Conservation (phyloP, 1,140 invertebrate genomes). For the Geopemphigus sp. region DNA sequence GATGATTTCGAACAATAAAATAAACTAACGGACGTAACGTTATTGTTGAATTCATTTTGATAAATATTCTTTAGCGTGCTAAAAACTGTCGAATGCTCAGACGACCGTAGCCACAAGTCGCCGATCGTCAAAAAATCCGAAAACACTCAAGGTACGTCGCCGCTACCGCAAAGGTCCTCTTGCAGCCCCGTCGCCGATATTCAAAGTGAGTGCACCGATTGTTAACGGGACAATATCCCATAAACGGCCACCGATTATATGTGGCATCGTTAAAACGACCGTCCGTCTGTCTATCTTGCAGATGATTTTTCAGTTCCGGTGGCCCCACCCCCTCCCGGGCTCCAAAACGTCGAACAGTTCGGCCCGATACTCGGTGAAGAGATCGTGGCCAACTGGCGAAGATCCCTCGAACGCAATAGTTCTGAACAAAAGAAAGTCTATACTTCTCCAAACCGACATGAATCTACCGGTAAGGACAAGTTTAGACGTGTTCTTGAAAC, state of each 20-base stretch:
- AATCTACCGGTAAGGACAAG: slow-evolving; percentile 39
- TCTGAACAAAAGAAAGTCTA: slow-evolving; percentile 44
- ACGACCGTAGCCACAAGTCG: slow-evolving; percentile 36
- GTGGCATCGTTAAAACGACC: slow-evolving; percentile 51
- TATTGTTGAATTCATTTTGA: slow-evolving; percentile 7
- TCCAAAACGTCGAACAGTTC: slow-evolving; percentile 70
- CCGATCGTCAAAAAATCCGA: slow-evolving; percentile 35
- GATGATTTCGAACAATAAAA: slow-evolving; percentile 33
- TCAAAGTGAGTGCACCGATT: slow-evolving; percentile 47
- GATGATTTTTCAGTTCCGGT: slow-evolving; percentile 49
- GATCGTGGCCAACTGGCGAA: slow-evolving; percentile 74
- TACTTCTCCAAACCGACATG: slow-evolving; percentile 46
- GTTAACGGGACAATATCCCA: not conserved
- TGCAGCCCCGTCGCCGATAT: slow-evolving; percentile 46
- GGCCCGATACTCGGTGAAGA: slow-evolving; percentile 72
- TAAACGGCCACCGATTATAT: slow-evolving; percentile 1
- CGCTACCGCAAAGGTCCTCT: slow-evolving; percentile 43
- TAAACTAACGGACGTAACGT: not conserved
- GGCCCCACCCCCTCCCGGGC: slow-evolving; percentile 56
- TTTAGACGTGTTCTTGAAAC: slow-evolving; percentile 33
- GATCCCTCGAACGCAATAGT: slow-evolving; percentile 64
- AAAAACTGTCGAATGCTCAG: slow-evolving; percentile 47
- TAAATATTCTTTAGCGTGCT: slow-evolving; percentile 48
- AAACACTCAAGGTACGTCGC: slow-evolving; percentile 35
- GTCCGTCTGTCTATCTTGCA: slow-evolving; percentile 55